A percentile compares a stretch with the other conserved stretches of the same genome.
Evolutionary conservation across 37 sponge, comb jelly and placozoan genomes (phyloP).

Genomic region (Tethya wilhelma): DNA sequence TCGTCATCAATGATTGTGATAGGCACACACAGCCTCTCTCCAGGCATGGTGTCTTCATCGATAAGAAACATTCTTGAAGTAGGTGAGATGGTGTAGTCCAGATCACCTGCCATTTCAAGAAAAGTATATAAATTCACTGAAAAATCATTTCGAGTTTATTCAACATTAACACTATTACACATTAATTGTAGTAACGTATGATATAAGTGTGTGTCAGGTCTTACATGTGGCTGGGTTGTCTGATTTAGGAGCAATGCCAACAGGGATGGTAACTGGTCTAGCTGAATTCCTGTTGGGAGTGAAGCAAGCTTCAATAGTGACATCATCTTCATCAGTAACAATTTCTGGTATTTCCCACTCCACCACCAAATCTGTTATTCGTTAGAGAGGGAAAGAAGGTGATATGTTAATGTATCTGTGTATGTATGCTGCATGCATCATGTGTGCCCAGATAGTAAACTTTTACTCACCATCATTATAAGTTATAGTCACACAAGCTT

Average conservation of each 20-base stretch:
- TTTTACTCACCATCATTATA: neutral
- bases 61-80: too few species aligned
- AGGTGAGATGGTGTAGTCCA: neutral
- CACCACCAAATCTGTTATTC: neutral
- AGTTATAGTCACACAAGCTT: neutral
- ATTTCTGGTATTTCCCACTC: neutral
- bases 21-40: neutral
- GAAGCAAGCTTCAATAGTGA: neutral
- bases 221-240: conserved; percentile 1
- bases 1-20: conserved; percentile 6
- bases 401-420: neutral
- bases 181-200: too few species aligned
- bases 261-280: neutral
- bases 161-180: too few species aligned
- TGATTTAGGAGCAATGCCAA: neutral
- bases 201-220: too few species aligned
- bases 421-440: neutral
- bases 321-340: neutral
- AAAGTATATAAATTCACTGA: too few species aligned
- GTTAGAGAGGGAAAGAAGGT: neutral
- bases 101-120: too few species aligned
- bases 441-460: neutral
- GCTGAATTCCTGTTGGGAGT: neutral
- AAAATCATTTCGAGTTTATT: too few species aligned
- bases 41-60: too few species aligned